A percentile compares a stretch with the other conserved stretches of the same genome.
Conservation (phyloP, 2,797 vertebrate genomes). For the Rhinatrema bivittatum region DNA sequence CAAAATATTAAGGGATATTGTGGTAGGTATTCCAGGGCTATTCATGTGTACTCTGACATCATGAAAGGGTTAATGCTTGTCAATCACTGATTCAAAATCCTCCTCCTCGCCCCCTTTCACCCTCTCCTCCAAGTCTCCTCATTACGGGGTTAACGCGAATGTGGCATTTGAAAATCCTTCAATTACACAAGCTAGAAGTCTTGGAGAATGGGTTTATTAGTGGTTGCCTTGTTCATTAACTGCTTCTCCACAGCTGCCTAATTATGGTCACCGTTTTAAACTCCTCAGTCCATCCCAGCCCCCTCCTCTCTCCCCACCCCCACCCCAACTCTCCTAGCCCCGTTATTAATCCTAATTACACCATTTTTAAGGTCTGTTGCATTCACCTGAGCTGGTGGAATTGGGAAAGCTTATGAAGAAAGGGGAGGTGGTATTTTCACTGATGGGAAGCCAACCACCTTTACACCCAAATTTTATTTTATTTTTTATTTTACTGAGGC, state of each 20-base stretch:
- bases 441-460: slow-evolving; percentile 16
- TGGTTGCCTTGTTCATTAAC: slow-evolving; percentile 50
- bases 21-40: no score
- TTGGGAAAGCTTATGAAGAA: not conserved
- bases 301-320: slow-evolving; percentile 27
- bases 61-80: slow-evolving; percentile 1
- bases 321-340: slow-evolving; percentile 28
- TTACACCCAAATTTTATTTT: no score
- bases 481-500: no score
- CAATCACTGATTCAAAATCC: not conserved
- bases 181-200: slow-evolving; percentile 46
- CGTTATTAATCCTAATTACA: slow-evolving; percentile 59
- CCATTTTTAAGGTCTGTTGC: slow-evolving; percentile 28
- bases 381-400: slow-evolving; percentile 42
- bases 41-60: no score
- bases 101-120: not conserved
- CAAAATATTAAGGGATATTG: no score
- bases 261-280: slow-evolving; percentile 53
- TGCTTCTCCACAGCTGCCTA: slow-evolving; percentile 60
- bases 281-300: slow-evolving; percentile 27
- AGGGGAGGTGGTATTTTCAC: not conserved
- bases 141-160: slow-evolving; percentile 43
- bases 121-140: slow-evolving; percentile 16
- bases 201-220: slow-evolving; percentile 50
- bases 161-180: slow-evolving; percentile 48